Evolutionary conservation across 2,888 invertebrate species (phyloP), one percentile per base, ranked within the genome.

Genomic region (Erynnis tages): DNA sequence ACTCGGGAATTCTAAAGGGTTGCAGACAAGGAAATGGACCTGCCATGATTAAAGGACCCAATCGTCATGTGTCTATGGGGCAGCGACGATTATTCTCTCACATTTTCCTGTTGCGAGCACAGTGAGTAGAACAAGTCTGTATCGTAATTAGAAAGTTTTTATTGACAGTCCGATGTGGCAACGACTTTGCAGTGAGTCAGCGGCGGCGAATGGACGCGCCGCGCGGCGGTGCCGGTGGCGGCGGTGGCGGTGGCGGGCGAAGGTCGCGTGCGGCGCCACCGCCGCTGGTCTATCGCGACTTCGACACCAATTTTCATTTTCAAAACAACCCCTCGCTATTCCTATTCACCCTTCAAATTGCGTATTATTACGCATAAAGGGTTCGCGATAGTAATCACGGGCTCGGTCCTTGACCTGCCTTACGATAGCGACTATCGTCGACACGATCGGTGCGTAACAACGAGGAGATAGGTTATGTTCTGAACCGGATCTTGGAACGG

Each of bases 231-330:
- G 58, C 54, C 55, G 55, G 47, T 50, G 56, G 57, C 60, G 62
- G 61, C 63, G 52, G 8, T 11, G 53, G 60, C 41, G 60, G 61
- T 60, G 63, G 47, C 64, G 60, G 55, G 35, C 35, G 17, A n/a
- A n/a, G 54, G 57, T 58, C 54, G 67, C 67, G 67, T 67, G 67
- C 57, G 66, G 67, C 67, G 67, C 67, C 67, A 50, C 34, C 55
- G 43, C 58, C 56, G 50, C 54, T n/a, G 11, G 4, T 27, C 2
- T 7, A 25, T n/a, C 6, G 53, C 55, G 46, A 40, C 48, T 40
- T 44, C 54, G 47, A 55, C 50, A 49, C 47, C 53, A 57, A 57
- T 56, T 56, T 29, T 29, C 43, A 46, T 49, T 49, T 54, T 49
- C 54, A 54, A 44, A 60, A 54, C 54, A 58, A 57, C 60, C 62